Evolutionary conservation across 1,140 invertebrate species (phyloP), one percentile per base, ranked within the genome.

Genomic region (Drosophila parvula): DNA sequence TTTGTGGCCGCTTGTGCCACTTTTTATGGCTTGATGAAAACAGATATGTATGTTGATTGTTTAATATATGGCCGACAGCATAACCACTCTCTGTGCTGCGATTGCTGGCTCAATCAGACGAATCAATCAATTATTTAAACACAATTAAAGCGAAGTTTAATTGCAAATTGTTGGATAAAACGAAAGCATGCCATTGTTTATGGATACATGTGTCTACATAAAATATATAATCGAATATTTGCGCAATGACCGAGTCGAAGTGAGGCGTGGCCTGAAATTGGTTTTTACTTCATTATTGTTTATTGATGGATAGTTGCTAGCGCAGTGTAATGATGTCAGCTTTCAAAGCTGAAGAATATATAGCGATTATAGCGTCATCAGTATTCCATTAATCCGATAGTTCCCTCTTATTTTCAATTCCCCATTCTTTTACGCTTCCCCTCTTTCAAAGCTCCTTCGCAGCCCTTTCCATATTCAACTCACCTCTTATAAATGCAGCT

Each of bases 101-200:
- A 55, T 40, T 45, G 34, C 32, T 53, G 63, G 28, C 58, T 47
- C 78, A 74, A 79, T 73, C 62, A 34, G 7, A 41, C 53, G 50
- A 79, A 74, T 79, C 82, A 79, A 86, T 86, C 76, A 83, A 88
- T 83, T 79, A 82, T 40, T 69, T 61, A 65, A 77, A 67, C 48
- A 69, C 70, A 86, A 76, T 86, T 63, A 60, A 81, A 68, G 45
- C 68, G 27, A 74, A 70, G 67, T 70, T 71, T 80, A 71, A 74
- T 83, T 67, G 58, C 40, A 65, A 51, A 82, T 70, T 11, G 58
- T 60, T 65, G 47, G 50, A 22, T 63, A 68, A 86, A 86, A 81
- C 69, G 84, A 88, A 88, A 88, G 84, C 83, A 68, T 83, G 77
- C 77, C 73, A 74, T 86, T 84, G 67, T 73, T 61, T 77, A 77